Conservation (phyloP, 1,140 invertebrate species). For the Trachymyrmex cornetzi region DNA sequence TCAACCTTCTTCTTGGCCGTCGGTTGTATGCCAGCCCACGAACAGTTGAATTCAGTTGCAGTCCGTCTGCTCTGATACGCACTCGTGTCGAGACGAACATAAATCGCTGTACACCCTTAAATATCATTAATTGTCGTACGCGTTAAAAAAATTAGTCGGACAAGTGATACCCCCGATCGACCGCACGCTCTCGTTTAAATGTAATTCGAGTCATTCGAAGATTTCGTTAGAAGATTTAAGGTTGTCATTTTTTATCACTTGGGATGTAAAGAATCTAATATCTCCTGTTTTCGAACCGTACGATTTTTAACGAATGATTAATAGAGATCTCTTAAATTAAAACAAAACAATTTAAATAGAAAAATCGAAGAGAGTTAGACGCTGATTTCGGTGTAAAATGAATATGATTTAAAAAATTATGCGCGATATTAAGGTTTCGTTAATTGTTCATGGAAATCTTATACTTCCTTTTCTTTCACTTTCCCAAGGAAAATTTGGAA, state of each 20-base stretch:
- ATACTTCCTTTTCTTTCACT: not conserved
- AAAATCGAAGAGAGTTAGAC: no score
- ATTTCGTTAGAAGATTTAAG: not conserved
- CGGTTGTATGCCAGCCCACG: not conserved
- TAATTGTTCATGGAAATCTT: not conserved
- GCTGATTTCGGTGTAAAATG: no score
- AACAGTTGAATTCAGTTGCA: slow-evolving; percentile 33
- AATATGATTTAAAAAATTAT: not conserved
- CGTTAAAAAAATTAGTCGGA: not conserved
- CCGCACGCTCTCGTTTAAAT: not conserved
- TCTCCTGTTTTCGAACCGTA: not conserved
- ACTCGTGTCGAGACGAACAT: slow-evolving; percentile 10
- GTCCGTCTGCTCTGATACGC: not conserved
- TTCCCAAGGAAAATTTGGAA: not conserved
- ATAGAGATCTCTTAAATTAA: no score
- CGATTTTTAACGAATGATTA: no score
- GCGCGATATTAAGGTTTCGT: not conserved
- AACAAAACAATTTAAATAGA: no score
- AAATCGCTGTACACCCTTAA: not conserved
- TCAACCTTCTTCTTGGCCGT: not conserved
- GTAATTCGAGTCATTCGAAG: not conserved
- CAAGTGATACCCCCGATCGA: not conserved
- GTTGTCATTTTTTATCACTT: not conserved
- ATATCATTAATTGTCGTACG: not conserved
- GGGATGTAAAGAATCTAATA: not conserved